These are phyloP conservation scores for Palloptera scutellata DNA, from an alignment of 2,888 invertebrate species.

Conservation along the genomic window DNA sequence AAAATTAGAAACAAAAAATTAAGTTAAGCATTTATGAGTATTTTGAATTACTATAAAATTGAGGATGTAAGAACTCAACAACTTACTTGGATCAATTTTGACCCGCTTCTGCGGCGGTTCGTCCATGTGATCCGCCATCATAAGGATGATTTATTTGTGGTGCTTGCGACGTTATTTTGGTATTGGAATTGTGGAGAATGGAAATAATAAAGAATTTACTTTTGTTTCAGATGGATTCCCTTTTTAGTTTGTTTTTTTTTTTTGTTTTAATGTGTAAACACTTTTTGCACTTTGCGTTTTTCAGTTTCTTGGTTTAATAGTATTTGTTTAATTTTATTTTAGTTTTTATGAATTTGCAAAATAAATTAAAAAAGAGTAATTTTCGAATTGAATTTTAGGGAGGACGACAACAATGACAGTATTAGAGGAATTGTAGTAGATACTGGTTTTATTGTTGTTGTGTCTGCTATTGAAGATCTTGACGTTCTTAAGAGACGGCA, in stretches of 20 bases:
- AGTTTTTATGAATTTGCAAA: constrained; percentile 19
- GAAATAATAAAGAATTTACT: constrained; percentile 9
- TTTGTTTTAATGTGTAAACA: constrained; percentile 21
- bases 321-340: constrained; percentile 18
- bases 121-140: constrained; percentile 95
- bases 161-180: constrained; percentile 11
- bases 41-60: not conserved
- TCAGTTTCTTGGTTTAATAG: no score
- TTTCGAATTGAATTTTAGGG: constrained; percentile 18
- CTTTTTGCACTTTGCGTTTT: constrained; percentile 12
- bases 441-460: constrained; percentile 26
- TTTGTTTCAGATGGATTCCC: constrained; percentile 20
- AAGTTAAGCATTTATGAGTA: not conserved
- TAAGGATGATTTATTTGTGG: constrained; percentile 44
- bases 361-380: not conserved
- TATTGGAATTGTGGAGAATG: constrained; percentile 12
- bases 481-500: constrained; percentile 10
- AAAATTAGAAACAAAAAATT: not conserved
- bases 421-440: not conserved
- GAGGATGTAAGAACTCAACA: not conserved
- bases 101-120: constrained; percentile 97
- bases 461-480: constrained; percentile 24
- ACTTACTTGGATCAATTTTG: constrained; percentile 71
- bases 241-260: constrained; percentile 23
- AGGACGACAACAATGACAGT: constrained; percentile 33